A percentile compares a stretch with the other conserved stretches of the same genome.
Evolutionary conservation across 2,113 vertebrate genomes (phyloP).

Genomic region (Psilopsiagon aymara): DNA sequence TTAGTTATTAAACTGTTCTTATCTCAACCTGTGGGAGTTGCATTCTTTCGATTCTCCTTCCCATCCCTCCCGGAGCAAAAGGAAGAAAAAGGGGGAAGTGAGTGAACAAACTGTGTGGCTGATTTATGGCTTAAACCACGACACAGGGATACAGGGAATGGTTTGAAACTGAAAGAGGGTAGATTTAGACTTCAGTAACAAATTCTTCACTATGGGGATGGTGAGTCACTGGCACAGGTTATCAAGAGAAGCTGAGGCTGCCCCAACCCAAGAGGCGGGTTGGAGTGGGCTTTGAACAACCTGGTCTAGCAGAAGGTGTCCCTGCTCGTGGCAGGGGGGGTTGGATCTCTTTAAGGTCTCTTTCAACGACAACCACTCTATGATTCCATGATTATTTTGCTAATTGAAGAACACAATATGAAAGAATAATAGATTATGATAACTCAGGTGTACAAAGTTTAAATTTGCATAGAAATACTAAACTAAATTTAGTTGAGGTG

Average conservation of each 20-base stretch:
- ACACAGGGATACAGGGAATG: not conserved
- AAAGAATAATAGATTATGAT: not conserved
- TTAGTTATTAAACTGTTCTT: no score
- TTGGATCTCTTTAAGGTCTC: not conserved
- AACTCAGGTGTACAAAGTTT: not conserved
- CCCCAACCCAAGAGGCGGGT: not conserved
- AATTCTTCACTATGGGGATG: not conserved
- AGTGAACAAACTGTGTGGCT: no score
- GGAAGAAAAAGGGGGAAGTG: no score
- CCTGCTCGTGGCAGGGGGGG: not conserved
- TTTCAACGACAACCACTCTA: not conserved
- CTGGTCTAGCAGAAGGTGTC: not conserved
- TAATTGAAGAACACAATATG: not conserved
- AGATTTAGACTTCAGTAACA: not conserved
- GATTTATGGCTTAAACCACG: no score
- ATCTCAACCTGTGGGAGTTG: no score
- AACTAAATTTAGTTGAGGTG: not conserved
- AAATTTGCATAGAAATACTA: not conserved
- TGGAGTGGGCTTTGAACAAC: not conserved
- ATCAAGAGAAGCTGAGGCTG: not conserved
- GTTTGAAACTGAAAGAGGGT: not conserved
- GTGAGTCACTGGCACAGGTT: not conserved
- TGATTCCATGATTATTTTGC: not conserved
- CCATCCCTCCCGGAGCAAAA: no score
- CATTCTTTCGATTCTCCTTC: no score